Conservation (phyloP, 2,797 vertebrate species). For the Enteromius viviparus region DNA sequence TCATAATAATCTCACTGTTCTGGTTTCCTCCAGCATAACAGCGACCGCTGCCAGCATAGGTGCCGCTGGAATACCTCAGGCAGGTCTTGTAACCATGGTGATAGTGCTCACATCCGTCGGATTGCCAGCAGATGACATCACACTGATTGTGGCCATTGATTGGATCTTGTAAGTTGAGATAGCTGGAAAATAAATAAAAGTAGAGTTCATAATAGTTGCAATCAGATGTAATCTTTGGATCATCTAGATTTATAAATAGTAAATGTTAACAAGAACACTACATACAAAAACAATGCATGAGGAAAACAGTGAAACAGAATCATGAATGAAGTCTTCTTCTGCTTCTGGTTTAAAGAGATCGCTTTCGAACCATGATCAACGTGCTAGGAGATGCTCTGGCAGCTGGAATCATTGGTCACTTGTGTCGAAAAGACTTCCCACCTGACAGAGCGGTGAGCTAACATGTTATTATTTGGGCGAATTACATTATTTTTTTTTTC, state of each 20-base stretch:
- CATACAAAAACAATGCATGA: background rate
- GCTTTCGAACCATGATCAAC: constrained; percentile 89
- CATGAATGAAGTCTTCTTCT: background rate
- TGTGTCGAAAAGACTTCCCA: constrained; percentile 85
- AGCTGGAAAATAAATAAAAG: background rate
- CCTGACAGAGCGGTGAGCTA: constrained; percentile 70
- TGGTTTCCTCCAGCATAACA: constrained; percentile 80
- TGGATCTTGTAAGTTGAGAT: constrained; percentile 85
- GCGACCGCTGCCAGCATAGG: constrained; percentile 90
- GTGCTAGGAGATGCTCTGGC: constrained; percentile 88
- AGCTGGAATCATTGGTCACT: constrained; percentile 85
- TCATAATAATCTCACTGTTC: background rate
- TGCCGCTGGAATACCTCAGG: constrained; percentile 88
- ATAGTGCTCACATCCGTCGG: constrained; percentile 91
- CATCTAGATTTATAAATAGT: background rate
- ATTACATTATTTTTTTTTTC: background rate
- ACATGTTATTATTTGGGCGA: background rate
- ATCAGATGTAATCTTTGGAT: background rate
- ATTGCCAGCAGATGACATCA: constrained; percentile 88
- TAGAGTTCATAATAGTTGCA: background rate
- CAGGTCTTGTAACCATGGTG: constrained; percentile 90
- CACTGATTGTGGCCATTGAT: constrained; percentile 87
- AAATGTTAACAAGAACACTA: background rate
- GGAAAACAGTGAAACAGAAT: background rate
- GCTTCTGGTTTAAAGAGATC: constrained; percentile 74